Base-by-base conservation (phyloP, 2,113 vertebrate genomes). In the Toxotes jaculatrix region DNA sequence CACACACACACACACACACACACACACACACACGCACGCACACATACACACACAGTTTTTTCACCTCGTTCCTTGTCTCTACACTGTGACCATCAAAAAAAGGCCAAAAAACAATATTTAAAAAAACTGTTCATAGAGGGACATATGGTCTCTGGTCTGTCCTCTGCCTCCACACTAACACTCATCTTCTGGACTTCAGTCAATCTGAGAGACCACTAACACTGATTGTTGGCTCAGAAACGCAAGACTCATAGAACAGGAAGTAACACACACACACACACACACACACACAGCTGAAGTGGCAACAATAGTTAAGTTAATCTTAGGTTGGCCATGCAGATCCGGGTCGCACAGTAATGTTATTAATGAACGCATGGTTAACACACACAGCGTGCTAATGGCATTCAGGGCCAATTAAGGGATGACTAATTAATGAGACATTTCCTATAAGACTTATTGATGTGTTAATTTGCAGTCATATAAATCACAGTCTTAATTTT, bases 341-440 rank as follows among this genome's bases (percentile, higher is more conserved):
- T 85, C 34, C 4, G 19, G 77, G 71, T 82, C 57, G 10, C 31
- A 63, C 79, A 49, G 60, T 73, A 72, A 78, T 86, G 62, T 82
- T 89, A 89, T 88, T 91, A 90, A 93, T 89, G 85, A 87, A 82
- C n/a, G 36, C 66, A 23, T 74, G 62, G 76, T 80, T 87, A 85
- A 85, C 83, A 89, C 69, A 85, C 84, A 75, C 82, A 59, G 31
- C 1, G 23, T n/a, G 27, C 74, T 91, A 91, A 90, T 88, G 84
- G 77, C 65, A 91, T 92, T 92, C 84, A 92, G 79, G 82, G 85
- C 86, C 91, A 94, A 93, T 94, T 93, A 93, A 89, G 60, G 82
- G 75, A 87, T 87, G 91, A 91, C 89, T 93, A 93, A 93, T 92
- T 93, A 93, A 93, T 90, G 77, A 91, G 92, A 91, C 88, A 90